Percentiles rank a stretch among this genome's conserved stretches.
Evolutionary conservation across 2,797 vertebrate genomes (phyloP).

Genomic region (Leontocebus nigricollis): DNA sequence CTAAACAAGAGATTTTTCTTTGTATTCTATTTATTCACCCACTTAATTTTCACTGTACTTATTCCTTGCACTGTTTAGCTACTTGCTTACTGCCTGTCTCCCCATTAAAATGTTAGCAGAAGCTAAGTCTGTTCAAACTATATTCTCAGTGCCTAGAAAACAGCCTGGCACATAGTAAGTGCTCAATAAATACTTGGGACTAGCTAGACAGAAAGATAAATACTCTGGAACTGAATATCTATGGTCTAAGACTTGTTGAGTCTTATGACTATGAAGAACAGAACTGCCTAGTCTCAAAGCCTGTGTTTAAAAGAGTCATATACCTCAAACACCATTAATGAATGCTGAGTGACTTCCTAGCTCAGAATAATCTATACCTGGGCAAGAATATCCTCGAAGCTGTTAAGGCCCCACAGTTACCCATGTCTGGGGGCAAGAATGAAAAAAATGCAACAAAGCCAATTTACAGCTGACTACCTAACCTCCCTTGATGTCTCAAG

Average conservation of each 20-base stretch:
- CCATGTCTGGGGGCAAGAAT: background rate
- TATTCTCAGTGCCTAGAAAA: slow-evolving; percentile 17
- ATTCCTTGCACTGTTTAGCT: background rate
- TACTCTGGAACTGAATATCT: background rate
- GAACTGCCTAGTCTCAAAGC: background rate
- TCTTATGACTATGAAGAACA: background rate
- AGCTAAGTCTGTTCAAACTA: background rate
- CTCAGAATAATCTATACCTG: background rate
- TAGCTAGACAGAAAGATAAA: background rate
- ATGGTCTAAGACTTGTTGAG: background rate
- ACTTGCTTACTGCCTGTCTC: background rate
- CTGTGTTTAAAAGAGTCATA: background rate
- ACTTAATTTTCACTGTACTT: background rate
- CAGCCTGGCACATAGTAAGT: background rate
- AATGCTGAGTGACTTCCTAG: background rate
- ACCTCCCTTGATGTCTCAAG: background rate
- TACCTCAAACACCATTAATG: background rate
- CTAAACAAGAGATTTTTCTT: slow-evolving; percentile 7
- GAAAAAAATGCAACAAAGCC: background rate
- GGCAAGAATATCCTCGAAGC: background rate
- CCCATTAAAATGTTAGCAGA: background rate
- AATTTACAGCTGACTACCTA: background rate
- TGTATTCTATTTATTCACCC: background rate
- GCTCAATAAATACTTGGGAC: slow-evolving; percentile 21
- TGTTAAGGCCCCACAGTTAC: background rate